phyloP scores from a whole-genome alignment of 2,888 invertebrate genomes.

The Sphecodes monilicornis region DNA sequence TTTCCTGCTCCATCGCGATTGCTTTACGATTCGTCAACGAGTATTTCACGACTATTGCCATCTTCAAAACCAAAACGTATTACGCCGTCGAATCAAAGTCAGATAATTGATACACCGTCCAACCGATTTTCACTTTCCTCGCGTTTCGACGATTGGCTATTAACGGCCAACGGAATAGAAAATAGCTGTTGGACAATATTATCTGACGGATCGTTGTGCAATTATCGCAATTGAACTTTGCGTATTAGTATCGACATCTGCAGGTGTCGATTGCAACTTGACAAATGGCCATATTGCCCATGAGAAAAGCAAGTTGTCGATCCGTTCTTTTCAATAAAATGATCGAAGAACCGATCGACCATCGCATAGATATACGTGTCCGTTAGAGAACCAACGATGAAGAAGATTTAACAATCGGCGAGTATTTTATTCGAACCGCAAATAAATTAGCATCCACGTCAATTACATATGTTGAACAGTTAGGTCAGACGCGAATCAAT shows the following conservation, averaged over 20 bases:
- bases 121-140: not conserved
- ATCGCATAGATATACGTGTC: not conserved
- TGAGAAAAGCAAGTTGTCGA: not conserved
- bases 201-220: not conserved
- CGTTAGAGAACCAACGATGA: not conserved
- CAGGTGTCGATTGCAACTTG: not conserved
- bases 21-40: not conserved
- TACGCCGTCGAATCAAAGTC: not conserved
- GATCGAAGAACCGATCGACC: not conserved
- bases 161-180: not conserved
- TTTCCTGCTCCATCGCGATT: not conserved
- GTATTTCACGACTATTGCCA: too few relatives aligned
- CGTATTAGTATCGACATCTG: not conserved
- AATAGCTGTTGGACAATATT: not conserved
- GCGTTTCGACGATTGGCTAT: not conserved
- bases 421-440: not conserved
- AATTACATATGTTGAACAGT: not conserved
- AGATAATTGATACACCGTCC: not conserved
- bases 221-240: not conserved
- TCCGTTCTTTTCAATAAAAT: not conserved
- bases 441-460: constrained; percentile 21
- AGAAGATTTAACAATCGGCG: not conserved
- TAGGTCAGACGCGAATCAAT: constrained; percentile 22
- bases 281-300: not conserved
- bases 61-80: not conserved